A percentile compares a stretch with the other conserved stretches of the same genome.
phyloP scores from a whole-genome alignment of 1,140 invertebrate species.

The Saccostrea echinata region DNA sequence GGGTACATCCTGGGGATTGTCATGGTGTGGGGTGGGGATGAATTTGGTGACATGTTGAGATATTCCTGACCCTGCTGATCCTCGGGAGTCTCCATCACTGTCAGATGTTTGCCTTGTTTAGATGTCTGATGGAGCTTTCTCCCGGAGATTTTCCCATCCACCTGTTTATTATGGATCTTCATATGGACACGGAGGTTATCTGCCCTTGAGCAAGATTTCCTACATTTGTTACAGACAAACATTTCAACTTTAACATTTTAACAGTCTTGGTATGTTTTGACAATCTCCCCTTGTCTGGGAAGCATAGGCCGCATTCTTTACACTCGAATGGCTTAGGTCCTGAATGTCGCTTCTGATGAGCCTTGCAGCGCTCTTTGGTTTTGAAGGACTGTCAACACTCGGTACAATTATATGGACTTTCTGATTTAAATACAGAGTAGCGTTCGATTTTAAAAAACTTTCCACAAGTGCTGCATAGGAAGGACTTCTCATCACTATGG shows the following conservation, averaged over 20 bases:
- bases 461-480: slow-evolving; percentile 68
- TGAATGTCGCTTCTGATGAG: slow-evolving; percentile 82
- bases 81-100: neutral
- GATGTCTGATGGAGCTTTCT: neutral
- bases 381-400: slow-evolving; percentile 84
- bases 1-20: slow-evolving; percentile 1
- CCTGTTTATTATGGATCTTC: slow-evolving; percentile 72
- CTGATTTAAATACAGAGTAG: slow-evolving; percentile 71
- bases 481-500: slow-evolving; percentile 69
- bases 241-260: slow-evolving; percentile 70
- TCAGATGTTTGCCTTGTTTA: neutral
- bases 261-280: slow-evolving; percentile 77
- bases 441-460: slow-evolving; percentile 75
- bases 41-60: slow-evolving; percentile 6
- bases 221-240: slow-evolving; percentile 78
- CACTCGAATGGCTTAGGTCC: slow-evolving; percentile 82
- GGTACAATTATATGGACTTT: slow-evolving; percentile 82
- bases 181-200: slow-evolving; percentile 81
- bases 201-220: slow-evolving; percentile 80
- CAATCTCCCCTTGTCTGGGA: slow-evolving; percentile 77
- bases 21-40: slow-evolving; percentile 15
- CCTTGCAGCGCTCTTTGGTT: slow-evolving; percentile 82
- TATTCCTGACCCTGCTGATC: neutral
- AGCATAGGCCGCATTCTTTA: slow-evolving; percentile 80
- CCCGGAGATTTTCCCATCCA: neutral